Conservation (phyloP, 2,797 vertebrate species). For the Octomys mimax region DNA sequence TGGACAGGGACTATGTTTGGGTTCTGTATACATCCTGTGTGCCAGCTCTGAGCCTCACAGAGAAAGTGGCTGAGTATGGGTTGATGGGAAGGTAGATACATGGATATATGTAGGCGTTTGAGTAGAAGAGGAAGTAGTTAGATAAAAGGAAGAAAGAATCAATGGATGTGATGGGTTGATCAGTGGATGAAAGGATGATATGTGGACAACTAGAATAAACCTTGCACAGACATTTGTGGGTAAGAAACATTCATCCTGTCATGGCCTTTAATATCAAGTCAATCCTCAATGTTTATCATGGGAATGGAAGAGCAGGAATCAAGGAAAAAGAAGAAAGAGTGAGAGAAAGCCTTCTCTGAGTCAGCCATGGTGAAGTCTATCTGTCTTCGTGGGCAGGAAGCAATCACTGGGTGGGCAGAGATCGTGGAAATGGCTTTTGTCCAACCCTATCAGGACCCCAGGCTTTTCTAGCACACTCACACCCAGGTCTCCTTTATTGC, state of each 20-base stretch:
- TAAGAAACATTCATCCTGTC: neutral
- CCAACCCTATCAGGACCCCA: neutral
- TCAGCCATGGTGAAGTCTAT: neutral
- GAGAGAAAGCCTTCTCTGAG: neutral
- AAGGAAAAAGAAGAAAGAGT: neutral
- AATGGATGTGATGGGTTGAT: neutral
- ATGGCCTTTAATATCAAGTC: neutral
- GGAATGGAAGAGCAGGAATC: neutral
- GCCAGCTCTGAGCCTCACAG: neutral
- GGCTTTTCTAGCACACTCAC: neutral
- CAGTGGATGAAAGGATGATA: neutral
- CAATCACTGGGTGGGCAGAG: neutral
- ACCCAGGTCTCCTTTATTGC: neutral
- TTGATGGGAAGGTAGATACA: neutral
- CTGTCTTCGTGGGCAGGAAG: neutral
- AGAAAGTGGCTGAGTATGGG: neutral
- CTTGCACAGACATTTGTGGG: neutral
- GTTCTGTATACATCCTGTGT: neutral
- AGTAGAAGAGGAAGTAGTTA: neutral
- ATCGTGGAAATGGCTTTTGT: neutral
- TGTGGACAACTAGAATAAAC: neutral
- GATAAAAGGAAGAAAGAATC: neutral
- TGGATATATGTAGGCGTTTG: neutral
- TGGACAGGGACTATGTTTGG: neutral
- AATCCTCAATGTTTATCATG: neutral